A percentile compares a stretch with the other conserved stretches of the same genome.
These are phyloP conservation scores for Notodonta ziczac DNA, from an alignment of 2,888 invertebrate species.

Conservation along the genomic window DNA sequence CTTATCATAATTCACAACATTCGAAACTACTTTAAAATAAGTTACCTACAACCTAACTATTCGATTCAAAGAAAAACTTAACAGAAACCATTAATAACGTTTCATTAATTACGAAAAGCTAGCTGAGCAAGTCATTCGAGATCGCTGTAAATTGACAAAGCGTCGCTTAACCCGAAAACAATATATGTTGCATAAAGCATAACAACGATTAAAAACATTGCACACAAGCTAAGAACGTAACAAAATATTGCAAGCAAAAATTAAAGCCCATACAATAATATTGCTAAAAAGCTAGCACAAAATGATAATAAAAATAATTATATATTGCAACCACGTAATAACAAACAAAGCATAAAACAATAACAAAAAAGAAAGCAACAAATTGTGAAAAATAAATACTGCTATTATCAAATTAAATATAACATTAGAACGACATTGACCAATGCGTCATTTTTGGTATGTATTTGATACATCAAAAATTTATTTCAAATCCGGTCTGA, in stretches of 20 bases:
- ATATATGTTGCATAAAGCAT: background rate
- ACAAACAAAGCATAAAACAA: background rate
- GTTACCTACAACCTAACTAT: background rate
- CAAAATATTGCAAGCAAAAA: constrained; percentile 14
- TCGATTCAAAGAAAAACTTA: background rate
- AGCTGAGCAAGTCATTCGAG: constrained; percentile 3
- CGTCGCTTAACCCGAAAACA: background rate
- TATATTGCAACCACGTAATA: background rate
- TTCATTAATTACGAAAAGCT: background rate
- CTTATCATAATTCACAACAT: constrained; percentile 1
- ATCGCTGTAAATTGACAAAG: background rate
- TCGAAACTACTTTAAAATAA: background rate
- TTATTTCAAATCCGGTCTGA: too few relatives aligned
- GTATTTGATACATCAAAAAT: too few relatives aligned
- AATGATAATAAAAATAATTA: background rate
- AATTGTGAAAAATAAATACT: background rate
- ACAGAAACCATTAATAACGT: constrained; percentile 8
- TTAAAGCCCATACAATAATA: background rate
- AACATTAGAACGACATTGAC: constrained; percentile 25
- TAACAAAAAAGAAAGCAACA: background rate
- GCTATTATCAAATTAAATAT: background rate
- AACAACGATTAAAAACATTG: background rate
- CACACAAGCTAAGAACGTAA: constrained; percentile 6
- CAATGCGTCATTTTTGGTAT: too few relatives aligned
- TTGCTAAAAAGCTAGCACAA: constrained; percentile 3